A percentile compares a stretch with the other conserved stretches of the same genome.
These are phyloP conservation scores for Ganaspis sp. DNA, from an alignment of 1,140 invertebrate species.

Conservation along the genomic window DNA sequence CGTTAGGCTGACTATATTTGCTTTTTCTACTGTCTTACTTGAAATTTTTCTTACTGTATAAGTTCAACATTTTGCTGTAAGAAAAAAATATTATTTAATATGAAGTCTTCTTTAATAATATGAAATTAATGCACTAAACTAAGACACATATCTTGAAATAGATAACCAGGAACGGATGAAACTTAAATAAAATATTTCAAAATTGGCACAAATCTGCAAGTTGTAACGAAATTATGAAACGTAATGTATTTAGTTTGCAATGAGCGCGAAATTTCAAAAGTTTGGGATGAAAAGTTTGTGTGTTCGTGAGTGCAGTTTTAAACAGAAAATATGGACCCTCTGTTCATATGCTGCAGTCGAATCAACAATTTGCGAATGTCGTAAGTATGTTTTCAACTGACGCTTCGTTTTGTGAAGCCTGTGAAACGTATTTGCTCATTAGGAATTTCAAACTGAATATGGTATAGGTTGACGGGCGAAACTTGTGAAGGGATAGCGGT, in stretches of 20 bases:
- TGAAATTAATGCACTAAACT: too few species aligned
- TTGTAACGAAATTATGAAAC: not conserved
- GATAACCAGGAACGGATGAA: too few species aligned
- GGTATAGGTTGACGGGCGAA: slow-evolving; percentile 33
- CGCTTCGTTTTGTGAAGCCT: slow-evolving; percentile 12
- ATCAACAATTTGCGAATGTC: slow-evolving; percentile 23
- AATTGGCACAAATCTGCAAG: not conserved
- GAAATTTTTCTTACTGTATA: too few species aligned
- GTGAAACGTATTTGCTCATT: slow-evolving; percentile 20
- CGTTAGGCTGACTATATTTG: too few species aligned
- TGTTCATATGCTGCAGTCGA: not conserved
- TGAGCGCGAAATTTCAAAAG: not conserved
- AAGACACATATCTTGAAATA: too few species aligned
- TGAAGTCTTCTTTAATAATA: too few species aligned
- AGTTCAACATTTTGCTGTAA: too few species aligned
- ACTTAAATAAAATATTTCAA: too few species aligned
- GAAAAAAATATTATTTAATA: too few species aligned
- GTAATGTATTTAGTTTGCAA: not conserved
- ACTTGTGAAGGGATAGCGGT: slow-evolving; percentile 39
- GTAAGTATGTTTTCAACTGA: slow-evolving; percentile 22
- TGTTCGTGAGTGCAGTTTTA: not conserved
- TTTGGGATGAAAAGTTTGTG: not conserved
- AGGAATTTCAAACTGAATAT: slow-evolving; percentile 24
- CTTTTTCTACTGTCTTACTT: too few species aligned
- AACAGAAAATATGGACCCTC: not conserved